phyloP scores from a whole-genome alignment of 2,113 vertebrate genomes.

The Sinosuthora webbiana region DNA sequence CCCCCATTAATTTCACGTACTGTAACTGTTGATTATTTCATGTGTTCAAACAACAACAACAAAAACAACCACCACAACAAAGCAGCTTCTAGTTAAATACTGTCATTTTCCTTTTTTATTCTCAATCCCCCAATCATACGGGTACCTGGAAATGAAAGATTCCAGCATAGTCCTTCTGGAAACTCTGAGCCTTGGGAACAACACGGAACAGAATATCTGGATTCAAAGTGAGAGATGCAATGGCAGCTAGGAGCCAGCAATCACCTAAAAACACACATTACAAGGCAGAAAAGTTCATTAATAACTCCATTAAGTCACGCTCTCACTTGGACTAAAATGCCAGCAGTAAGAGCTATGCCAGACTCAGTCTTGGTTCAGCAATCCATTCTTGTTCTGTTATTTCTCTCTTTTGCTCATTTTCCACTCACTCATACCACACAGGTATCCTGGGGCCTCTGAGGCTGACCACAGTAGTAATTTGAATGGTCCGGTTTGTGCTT shows the following conservation, averaged over 20 bases:
- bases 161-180: conserved; percentile 72
- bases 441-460: not conserved
- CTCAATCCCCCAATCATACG: not conserved
- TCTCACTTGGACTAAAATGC: not conserved
- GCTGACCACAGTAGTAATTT: not conserved
- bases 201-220: conserved; percentile 65
- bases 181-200: conserved; percentile 72
- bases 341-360: not conserved
- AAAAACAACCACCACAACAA: not conserved
- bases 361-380: not conserved
- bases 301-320: not conserved
- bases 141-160: conserved; percentile 81
- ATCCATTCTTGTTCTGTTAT: not conserved
- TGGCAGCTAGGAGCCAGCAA: conserved; percentile 79
- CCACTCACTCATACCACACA: not conserved
- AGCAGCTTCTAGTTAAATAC: not conserved
- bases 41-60: not conserved
- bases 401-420: not conserved
- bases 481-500: not conserved
- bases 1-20: not conserved
- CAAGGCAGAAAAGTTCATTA: not conserved
- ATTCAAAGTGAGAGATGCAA: conserved; percentile 78
- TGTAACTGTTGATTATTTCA: not conserved
- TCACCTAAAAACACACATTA: conserved; percentile 57
- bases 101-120: not conserved